Conservation (phyloP, 2,888 invertebrate genomes). For the Lasioglossum oenotherae region DNA sequence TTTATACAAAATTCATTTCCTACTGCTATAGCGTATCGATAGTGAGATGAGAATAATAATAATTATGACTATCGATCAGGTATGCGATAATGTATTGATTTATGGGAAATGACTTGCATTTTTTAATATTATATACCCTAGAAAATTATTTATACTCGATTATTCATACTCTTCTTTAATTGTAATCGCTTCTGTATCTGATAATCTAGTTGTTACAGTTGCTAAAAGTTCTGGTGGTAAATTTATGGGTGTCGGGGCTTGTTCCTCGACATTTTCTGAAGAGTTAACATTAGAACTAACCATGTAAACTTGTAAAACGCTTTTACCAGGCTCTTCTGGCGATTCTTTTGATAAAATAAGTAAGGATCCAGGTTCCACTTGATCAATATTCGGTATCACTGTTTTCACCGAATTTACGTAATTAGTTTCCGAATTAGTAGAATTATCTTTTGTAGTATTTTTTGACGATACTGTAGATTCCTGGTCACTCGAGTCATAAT, state of each 20-base stretch:
- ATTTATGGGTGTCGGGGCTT: conserved; percentile 80
- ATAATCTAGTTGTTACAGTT: conserved; percentile 74
- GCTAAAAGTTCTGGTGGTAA: conserved; percentile 81
- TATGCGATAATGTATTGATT: conserved; percentile 3
- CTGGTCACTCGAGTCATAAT: conserved; percentile 43
- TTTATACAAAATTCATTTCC: conserved; percentile 18
- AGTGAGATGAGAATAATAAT: conserved; percentile 9
- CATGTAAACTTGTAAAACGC: conserved; percentile 85
- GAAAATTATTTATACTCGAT: conserved; percentile 24
- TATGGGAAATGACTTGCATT: background rate
- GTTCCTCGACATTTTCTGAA: conserved; percentile 64
- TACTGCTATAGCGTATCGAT: background rate
- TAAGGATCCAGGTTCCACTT: conserved; percentile 85
- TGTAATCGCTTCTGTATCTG: conserved; percentile 61
- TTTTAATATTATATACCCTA: conserved; percentile 10
- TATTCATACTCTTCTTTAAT: conserved; percentile 58
- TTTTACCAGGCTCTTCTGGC: conserved; percentile 83
- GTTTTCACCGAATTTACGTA: conserved; percentile 64
- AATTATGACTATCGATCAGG: conserved; percentile 9
- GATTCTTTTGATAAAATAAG: conserved; percentile 85
- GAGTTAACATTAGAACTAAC: conserved; percentile 81
- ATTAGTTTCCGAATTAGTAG: conserved; percentile 14
- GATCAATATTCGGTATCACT: conserved; percentile 73
- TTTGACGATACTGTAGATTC: conserved; percentile 7
- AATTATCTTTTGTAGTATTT: background rate